Evolutionary conservation across 2,888 invertebrate genomes (phyloP).

Genomic region (Plebejus melissa): DNA sequence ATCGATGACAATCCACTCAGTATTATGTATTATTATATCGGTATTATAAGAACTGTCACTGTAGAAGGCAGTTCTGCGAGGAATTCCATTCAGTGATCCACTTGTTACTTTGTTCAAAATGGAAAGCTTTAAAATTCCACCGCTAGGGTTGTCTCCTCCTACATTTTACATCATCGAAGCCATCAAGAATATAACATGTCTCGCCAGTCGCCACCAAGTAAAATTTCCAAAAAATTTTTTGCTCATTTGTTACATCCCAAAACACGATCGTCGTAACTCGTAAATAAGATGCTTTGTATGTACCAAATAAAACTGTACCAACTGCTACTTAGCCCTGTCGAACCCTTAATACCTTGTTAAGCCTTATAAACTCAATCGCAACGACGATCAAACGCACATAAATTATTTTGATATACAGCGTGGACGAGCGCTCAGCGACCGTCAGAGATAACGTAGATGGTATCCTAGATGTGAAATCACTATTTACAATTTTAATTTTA

Average conservation of each 20-base stretch:
- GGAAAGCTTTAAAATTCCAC: background rate
- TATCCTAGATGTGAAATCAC: conserved; percentile 72
- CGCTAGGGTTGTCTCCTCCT: conserved; percentile 6
- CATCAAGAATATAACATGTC: background rate
- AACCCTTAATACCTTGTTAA: background rate
- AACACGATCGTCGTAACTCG: background rate
- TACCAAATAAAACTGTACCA: background rate
- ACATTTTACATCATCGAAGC: background rate
- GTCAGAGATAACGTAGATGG: conserved; percentile 73
- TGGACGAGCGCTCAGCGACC: conserved; percentile 54
- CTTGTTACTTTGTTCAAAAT: conserved; percentile 9
- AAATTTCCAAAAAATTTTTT: background rate
- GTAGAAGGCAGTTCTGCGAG: background rate
- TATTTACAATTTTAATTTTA: conserved; percentile 79
- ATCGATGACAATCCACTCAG: background rate
- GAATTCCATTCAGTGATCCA: conserved; percentile 14
- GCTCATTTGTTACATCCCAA: background rate
- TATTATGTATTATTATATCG: background rate
- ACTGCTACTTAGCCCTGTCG: background rate
- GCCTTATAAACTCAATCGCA: conserved; percentile 47
- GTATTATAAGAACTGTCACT: background rate
- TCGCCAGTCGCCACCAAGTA: background rate
- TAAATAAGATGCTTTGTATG: background rate
- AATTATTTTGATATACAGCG: conserved; percentile 70
- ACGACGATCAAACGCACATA: conserved; percentile 67